Percentiles rank a stretch among this genome's conserved stretches.
Conservation (phyloP, 2,113 vertebrate genomes). For the Uria lomvia region DNA sequence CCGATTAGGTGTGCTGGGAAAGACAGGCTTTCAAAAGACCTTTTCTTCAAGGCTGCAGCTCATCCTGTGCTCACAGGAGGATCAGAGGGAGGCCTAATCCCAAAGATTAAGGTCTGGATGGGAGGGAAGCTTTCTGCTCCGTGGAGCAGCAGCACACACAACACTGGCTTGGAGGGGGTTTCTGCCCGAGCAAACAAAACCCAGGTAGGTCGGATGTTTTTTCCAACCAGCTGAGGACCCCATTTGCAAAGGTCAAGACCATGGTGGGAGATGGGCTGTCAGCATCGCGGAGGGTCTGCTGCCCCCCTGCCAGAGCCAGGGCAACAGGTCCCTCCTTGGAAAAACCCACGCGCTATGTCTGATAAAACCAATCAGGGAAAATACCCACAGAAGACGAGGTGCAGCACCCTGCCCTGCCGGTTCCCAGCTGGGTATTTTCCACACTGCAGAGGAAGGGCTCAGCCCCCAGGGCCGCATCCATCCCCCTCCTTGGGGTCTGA, state of each 20-base stretch:
- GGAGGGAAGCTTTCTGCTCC: not conserved
- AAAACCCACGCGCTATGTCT: not conserved
- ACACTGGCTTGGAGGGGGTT: not conserved
- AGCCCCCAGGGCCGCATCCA: not conserved
- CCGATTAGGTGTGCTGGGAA: not conserved
- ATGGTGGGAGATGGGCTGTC: not conserved
- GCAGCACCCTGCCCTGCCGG: not conserved
- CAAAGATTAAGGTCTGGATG: not conserved
- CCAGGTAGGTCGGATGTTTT: not conserved
- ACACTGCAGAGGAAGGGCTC: not conserved
- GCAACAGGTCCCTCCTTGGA: not conserved
- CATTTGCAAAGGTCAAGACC: fast-evolving
- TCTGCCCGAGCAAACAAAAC: not conserved
- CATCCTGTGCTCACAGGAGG: not conserved
- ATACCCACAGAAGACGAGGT: not conserved
- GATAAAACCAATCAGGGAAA: not conserved
- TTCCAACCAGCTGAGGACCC: not conserved
- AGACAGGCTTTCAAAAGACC: not conserved
- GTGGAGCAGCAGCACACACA: not conserved
- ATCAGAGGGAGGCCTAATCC: not conserved
- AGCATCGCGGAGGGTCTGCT: not conserved
- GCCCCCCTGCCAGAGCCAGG: not conserved
- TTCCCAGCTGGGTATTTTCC: not conserved
- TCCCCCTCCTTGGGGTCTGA: not conserved
- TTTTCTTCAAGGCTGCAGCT: not conserved